phyloP scores from a whole-genome alignment of 2,797 vertebrate species.

The Schizopygopsis malacanthus region DNA sequence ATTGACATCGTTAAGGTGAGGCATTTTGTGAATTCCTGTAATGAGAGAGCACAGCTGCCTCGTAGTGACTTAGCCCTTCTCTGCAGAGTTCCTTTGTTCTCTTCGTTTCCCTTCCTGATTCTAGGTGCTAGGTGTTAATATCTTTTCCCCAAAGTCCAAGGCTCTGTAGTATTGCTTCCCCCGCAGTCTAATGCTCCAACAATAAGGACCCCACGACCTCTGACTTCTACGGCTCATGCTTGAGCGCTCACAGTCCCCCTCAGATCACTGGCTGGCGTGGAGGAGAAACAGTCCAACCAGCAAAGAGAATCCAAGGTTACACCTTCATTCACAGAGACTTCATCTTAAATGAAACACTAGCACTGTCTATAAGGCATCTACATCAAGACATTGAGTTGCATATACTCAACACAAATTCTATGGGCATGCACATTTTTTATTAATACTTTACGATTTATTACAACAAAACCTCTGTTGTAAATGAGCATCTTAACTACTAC shows the following conservation, averaged over 20 bases:
- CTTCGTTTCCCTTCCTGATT: neutral
- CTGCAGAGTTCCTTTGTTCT: conserved; percentile 48
- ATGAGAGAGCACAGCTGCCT: conserved; percentile 42
- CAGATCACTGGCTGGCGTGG: conserved; percentile 41
- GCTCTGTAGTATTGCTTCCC: conserved; percentile 50
- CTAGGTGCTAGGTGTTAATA: conserved; percentile 37
- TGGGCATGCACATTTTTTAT: neutral
- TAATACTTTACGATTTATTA: neutral
- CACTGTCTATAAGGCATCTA: neutral
- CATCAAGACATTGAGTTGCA: neutral
- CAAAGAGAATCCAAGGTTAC: conserved; percentile 14
- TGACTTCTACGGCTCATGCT: conserved; percentile 48
- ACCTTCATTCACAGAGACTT: too few species aligned
- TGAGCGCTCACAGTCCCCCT: conserved; percentile 51
- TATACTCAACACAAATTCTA: neutral
- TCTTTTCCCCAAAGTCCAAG: conserved; percentile 54
- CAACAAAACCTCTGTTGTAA: neutral
- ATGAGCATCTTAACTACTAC: neutral
- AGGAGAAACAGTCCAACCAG: conserved; percentile 30
- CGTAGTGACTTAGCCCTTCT: conserved; percentile 33
- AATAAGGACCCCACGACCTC: conserved; percentile 35
- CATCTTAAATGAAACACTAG: neutral
- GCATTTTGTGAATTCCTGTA: conserved; percentile 31
- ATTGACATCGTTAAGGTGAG: conserved; percentile 28
- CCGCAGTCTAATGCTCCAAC: conserved; percentile 52